Conservation (phyloP, 2,888 invertebrate genomes). For the Entomobrya multifasciata region DNA sequence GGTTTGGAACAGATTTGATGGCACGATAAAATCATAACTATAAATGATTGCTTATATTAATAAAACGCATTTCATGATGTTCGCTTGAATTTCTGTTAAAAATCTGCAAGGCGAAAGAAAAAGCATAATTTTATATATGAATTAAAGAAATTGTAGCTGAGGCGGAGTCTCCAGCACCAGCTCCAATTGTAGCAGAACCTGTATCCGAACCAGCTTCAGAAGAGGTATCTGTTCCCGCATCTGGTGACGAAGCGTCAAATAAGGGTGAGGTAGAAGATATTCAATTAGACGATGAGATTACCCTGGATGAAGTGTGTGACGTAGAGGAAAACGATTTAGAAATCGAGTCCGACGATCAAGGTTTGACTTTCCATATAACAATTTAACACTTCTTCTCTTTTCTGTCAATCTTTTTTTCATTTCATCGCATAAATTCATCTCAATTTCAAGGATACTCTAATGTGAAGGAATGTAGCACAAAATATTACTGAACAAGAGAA, state of each 20-base stretch:
- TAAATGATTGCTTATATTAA: too few species aligned
- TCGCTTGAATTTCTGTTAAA: too few species aligned
- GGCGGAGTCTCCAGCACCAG: constrained; percentile 27
- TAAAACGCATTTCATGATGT: too few species aligned
- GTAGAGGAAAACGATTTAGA: constrained; percentile 76
- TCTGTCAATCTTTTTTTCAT: constrained; percentile 40
- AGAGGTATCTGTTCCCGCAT: constrained; percentile 37
- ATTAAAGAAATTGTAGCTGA: constrained; percentile 16
- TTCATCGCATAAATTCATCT: constrained; percentile 7
- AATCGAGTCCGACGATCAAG: constrained; percentile 73
- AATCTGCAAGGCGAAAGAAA: constrained; percentile 39
- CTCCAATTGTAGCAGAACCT: not conserved
- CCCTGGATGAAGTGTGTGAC: constrained; percentile 76
- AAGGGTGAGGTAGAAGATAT: constrained; percentile 76
- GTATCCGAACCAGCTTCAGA: constrained; percentile 27
- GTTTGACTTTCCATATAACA: constrained; percentile 69
- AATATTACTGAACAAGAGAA: too few species aligned
- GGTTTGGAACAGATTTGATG: not conserved
- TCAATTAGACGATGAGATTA: constrained; percentile 73
- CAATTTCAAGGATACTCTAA: too few species aligned
- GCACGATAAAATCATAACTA: not conserved
- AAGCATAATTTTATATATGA: constrained; percentile 30
- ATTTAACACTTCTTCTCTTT: constrained; percentile 55
- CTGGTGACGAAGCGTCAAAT: constrained; percentile 66
- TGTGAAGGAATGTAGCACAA: too few species aligned